Evolutionary conservation across 1,140 invertebrate species (phyloP).

Genomic region (Cepaea nemoralis): DNA sequence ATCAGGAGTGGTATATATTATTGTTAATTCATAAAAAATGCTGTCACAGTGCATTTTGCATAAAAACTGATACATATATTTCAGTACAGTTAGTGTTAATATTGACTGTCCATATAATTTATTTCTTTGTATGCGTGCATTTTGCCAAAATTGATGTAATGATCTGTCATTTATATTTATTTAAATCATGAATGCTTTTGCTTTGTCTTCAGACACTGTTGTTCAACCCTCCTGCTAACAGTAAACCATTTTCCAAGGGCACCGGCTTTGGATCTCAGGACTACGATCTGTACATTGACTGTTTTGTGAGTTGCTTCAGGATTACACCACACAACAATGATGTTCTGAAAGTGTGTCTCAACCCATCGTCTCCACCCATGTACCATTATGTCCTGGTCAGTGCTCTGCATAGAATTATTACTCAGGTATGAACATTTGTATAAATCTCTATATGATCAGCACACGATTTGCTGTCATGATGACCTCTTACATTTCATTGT

Average conservation of each 20-base stretch:
- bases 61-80: no score
- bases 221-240: constrained; percentile 82
- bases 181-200: constrained; percentile 13
- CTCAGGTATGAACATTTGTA: constrained; percentile 75
- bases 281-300: constrained; percentile 96
- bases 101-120: no score
- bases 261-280: constrained; percentile 85
- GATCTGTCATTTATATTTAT: no score
- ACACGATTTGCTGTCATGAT: no score
- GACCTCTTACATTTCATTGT: no score
- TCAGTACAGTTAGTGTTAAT: no score
- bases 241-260: constrained; percentile 88
- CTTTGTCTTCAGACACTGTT: constrained; percentile 78
- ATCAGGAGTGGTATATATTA: no score
- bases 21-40: no score
- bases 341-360: constrained; percentile 93
- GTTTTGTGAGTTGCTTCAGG: constrained; percentile 95
- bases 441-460: neutral
- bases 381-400: constrained; percentile 96
- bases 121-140: no score
- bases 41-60: no score
- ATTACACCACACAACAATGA: constrained; percentile 97
- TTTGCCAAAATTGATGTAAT: no score
- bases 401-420: constrained; percentile 81
- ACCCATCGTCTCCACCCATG: constrained; percentile 83